Evolutionary conservation across 23 tunicate species (phyloP).

Genomic region (Trididemnum clinides): DNA sequence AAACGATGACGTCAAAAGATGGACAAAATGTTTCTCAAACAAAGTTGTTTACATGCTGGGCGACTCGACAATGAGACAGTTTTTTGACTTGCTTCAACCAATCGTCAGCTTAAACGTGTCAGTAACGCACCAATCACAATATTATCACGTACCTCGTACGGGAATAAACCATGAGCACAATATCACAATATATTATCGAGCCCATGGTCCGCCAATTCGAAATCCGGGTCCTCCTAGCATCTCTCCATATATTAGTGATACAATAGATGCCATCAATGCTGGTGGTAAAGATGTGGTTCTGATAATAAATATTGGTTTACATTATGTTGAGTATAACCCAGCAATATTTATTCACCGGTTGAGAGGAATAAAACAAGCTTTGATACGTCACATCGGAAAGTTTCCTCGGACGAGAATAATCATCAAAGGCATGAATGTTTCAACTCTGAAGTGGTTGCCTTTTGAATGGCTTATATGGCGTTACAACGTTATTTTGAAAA

Average conservation of each 20-base stretch:
- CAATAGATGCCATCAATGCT: constrained; percentile 12
- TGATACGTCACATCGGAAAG: neutral
- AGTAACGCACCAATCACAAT: neutral
- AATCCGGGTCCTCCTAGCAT: constrained; percentile 6
- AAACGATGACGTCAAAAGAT: neutral
- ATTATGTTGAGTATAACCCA: constrained; percentile 1
- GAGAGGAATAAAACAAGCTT: neutral
- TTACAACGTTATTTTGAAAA: neutral
- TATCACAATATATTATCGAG: constrained; percentile 17
- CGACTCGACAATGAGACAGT: constrained; percentile 23
- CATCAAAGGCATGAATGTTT: constrained; percentile 5
- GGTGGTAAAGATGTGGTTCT: constrained; percentile 29
- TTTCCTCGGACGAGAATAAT: neutral
- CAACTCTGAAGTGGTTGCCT: neutral
- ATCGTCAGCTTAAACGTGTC: neutral
- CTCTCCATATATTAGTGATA: constrained; percentile 34
- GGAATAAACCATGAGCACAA: neutral
- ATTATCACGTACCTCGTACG: neutral
- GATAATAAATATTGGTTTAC: constrained; percentile 6
- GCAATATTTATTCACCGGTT: neutral
- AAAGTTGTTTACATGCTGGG: constrained; percentile 17
- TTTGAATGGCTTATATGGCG: neutral
- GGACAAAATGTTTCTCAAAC: neutral
- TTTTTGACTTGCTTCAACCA: neutral
- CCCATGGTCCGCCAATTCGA: constrained; percentile 42